Evolutionary conservation across 2,888 invertebrate species (phyloP).

Genomic region (Endotricha flammealis): DNA sequence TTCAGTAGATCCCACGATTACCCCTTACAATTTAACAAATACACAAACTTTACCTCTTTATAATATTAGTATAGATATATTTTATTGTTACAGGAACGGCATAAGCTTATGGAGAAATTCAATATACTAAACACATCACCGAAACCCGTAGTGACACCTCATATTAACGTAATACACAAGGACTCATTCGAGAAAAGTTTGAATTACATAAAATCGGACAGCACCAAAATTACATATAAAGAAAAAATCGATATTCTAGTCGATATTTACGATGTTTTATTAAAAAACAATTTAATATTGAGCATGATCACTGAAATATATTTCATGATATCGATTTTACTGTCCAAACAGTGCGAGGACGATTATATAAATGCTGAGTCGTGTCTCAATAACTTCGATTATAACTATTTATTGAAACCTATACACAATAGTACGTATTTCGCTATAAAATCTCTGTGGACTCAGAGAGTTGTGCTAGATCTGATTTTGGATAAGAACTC

Average conservation of each 20-base stretch:
- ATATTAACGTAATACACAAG: conserved; percentile 51
- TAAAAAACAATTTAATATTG: conserved; percentile 80
- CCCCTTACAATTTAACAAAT: too few species aligned
- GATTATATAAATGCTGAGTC: conserved; percentile 40
- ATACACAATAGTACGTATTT: conserved; percentile 88
- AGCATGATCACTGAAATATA: conserved; percentile 83
- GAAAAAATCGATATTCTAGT: conserved; percentile 75
- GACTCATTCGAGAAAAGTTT: conserved; percentile 37
- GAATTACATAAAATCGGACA: conserved; percentile 54
- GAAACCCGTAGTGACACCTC: conserved; percentile 37
- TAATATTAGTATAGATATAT: too few species aligned
- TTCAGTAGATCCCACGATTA: too few species aligned
- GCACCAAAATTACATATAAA: conserved; percentile 63
- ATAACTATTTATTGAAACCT: conserved; percentile 57
- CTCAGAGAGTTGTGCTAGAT: conserved; percentile 74
- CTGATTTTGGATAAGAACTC: conserved; percentile 80
- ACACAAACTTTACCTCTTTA: too few species aligned
- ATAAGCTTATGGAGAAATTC: conserved; percentile 69
- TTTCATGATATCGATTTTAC: conserved; percentile 81
- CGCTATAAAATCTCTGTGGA: conserved; percentile 81
- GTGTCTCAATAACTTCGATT: conserved; percentile 33
- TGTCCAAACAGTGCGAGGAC: conserved; percentile 65
- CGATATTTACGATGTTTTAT: conserved; percentile 76
- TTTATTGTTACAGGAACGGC: too few species aligned
- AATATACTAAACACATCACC: conserved; percentile 55